Evolutionary conservation across 2,113 vertebrate genomes (phyloP), one percentile per base, ranked within the genome.

Genomic region (Gallinago media): DNA sequence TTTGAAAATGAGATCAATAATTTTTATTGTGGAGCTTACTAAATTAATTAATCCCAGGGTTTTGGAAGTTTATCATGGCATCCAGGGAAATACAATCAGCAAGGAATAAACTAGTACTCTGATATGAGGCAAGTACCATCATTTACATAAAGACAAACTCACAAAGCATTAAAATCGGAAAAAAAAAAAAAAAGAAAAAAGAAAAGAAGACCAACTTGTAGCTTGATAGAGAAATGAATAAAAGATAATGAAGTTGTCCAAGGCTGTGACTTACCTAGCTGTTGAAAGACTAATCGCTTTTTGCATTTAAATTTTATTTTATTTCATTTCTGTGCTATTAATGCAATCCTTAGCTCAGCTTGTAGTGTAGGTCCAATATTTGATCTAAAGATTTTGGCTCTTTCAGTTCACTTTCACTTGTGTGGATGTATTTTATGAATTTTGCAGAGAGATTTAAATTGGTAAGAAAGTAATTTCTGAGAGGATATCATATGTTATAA

Each of bases 241-340:
- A 8, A 58, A 55, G 46, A 14, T 7, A 62, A 13, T 58, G 55
- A 66, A 89, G 36, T 40, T 8, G 7, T 76, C 47, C 8, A 22
- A 71, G 46, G 18, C 67, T 70, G 27, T 31, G 21, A 8, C 11
- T 66, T 80, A 78, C 16, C 34, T 2, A 54, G 12, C 9, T 85
- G 21, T 12, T 16, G 61, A 59, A 61, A 55, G 21, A 78, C 17
- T 13, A 81, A 70, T 29, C 8, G 2, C 1, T 56, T 76, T 93
- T 55, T 49, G 36, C 25, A 73, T 87, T 76, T 66, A 54, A 61
- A 44, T 78, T 86, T 94, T 47, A n/a, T 47, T 92, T 63, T 27
- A 40, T 79, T 93, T 94, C 9, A 36, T 77, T 93, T 93, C 62
- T 66, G 9, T 81, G 26, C 61, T 91, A 68, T 47, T 80, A 95